phyloP scores from a whole-genome alignment of 1,140 invertebrate genomes.

The Oreohelix idahoensis region DNA sequence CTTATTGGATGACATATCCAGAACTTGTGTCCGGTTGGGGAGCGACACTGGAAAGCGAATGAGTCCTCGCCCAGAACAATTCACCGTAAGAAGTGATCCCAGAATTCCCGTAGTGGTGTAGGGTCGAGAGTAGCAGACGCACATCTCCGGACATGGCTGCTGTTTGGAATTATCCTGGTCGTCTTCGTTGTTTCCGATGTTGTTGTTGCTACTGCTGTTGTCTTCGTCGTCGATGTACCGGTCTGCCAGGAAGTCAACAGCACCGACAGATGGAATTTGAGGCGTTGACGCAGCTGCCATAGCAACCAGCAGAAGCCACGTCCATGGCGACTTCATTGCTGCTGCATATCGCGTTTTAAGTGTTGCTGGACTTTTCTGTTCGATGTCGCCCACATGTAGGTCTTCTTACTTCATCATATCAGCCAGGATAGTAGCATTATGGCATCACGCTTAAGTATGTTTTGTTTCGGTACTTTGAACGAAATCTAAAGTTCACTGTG shows the following conservation, averaged over 20 bases:
- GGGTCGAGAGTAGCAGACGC: neutral
- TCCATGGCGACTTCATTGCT: conserved; percentile 8
- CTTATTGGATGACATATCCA: conserved; percentile 59
- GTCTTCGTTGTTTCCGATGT: neutral
- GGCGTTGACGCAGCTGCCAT: conserved; percentile 1
- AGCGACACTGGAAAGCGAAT: conserved; percentile 49
- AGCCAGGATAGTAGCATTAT: no score
- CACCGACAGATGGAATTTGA: neutral
- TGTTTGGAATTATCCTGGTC: neutral
- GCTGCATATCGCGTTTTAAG: neutral
- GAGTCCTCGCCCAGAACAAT: conserved; percentile 56
- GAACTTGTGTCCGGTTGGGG: conserved; percentile 54
- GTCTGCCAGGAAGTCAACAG: neutral
- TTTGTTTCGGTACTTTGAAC: no score
- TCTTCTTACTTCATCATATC: no score
- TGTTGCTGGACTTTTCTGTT: no score
- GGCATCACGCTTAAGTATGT: no score
- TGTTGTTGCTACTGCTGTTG: neutral
- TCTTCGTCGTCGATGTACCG: neutral
- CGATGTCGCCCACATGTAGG: no score
- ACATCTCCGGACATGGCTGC: conserved; percentile 24
- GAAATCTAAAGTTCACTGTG: no score
- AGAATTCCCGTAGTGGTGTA: neutral
- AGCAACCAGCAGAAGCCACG: neutral
- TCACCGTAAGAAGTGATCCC: conserved; percentile 48